Conservation (phyloP, 2,888 invertebrate genomes). For the Chymomyza amoena region DNA sequence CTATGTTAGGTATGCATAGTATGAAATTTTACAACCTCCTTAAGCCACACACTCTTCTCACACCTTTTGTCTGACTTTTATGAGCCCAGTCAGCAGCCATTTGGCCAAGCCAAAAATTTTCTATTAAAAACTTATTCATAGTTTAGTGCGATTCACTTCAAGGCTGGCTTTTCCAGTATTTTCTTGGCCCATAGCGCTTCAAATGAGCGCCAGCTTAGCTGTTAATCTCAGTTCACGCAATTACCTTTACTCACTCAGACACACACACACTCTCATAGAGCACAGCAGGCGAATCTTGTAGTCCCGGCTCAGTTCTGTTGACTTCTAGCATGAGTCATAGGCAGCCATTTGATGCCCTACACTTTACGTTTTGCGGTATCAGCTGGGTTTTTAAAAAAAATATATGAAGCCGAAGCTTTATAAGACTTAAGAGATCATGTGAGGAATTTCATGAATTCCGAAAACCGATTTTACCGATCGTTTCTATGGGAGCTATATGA, state of each 20-base stretch:
- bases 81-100: constrained; percentile 16
- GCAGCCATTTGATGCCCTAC: not conserved
- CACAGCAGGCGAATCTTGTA: not conserved
- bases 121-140: constrained; percentile 52
- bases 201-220: constrained; percentile 51
- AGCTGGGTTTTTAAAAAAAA: not conserved
- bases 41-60: constrained; percentile 35
- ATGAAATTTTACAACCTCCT: not conserved
- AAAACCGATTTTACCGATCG: too few species aligned
- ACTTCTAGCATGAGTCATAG: not conserved
- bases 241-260: constrained; percentile 34
- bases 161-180: constrained; percentile 59
- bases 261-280: not conserved
- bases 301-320: not conserved
- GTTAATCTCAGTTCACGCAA: constrained; percentile 64
- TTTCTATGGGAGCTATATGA: too few species aligned
- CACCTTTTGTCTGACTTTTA: constrained; percentile 37
- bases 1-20: constrained; percentile 88
- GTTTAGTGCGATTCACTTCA: constrained; percentile 52
- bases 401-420: too few species aligned
- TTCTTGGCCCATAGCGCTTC: not conserved
- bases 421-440: too few species aligned
- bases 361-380: not conserved
- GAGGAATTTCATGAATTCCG: too few species aligned
- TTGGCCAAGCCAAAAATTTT: constrained; percentile 16